Base-by-base conservation (phyloP, 2,113 vertebrate species). In the Gnathonemus longibarbis region DNA sequence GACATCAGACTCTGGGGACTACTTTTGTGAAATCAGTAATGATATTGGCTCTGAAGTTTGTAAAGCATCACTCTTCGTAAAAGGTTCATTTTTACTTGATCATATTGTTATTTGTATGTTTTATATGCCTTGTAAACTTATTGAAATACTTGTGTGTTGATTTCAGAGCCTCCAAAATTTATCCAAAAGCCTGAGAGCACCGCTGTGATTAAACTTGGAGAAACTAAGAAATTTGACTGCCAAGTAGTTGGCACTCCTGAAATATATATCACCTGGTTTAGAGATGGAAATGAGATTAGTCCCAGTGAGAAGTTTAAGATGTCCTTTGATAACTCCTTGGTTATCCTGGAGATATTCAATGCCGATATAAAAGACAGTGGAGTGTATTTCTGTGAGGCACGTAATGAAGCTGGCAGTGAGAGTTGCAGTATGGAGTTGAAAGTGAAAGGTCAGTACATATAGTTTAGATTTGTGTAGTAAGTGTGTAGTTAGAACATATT, bases 341-440 rank as follows among this genome's bases (percentile, higher is more conserved):
- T 97, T 91, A 96, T 95, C 42, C 95, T 99, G 92, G 97, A 97
- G 91, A 93, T 99, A 49, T 94, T 93, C 80, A 91, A 93, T 53
- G 94, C 97, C 88, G 96, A 96, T 74, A 92, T 96, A 89, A 97
- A 95, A 90, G 97, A 99, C 17, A 97, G 97, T 49, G 98, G 98
- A 1, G 95, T 95, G 80, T 99, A 98, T 45, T 97, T 97, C 92
- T 99, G 98, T 39, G 98, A 99, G 94, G 98, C 98, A 90, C 97
- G 95, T n/a, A 99, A 99, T 90, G 98, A 99, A 5, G 98, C 98
- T 0, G 98, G 98, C 90, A 98, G 97, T 0, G 97, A 98, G 56
- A 99, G 97, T 96, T 99, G 98, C 95, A 98, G 97, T 92, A 88
- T 98, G 94, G 97, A 99, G 84, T 94, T 99, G 80, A 98, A 96